Evolutionary conservation across 1,140 invertebrate genomes (phyloP).

Genomic region (Papilio machaon): DNA sequence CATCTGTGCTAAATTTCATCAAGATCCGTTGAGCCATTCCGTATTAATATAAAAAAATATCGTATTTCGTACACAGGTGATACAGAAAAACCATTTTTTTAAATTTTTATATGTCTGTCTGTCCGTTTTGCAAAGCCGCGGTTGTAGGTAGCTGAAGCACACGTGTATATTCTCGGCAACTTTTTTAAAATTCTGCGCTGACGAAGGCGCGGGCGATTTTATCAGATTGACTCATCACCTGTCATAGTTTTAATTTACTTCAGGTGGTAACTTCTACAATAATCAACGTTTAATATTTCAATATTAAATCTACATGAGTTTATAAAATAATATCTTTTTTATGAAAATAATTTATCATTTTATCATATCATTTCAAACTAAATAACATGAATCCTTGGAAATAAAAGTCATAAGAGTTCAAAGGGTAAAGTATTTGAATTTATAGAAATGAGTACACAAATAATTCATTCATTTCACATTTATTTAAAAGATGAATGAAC

Average conservation of each 20-base stretch:
- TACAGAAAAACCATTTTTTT: too few relatives aligned
- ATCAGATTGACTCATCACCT: not conserved
- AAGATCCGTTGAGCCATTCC: too few relatives aligned
- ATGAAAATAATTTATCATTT: not conserved
- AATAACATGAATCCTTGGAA: not conserved
- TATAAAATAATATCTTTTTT: not conserved
- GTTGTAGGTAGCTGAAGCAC: too few relatives aligned
- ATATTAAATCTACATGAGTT: too few relatives aligned
- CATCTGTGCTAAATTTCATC: too few relatives aligned
- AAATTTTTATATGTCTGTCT: too few relatives aligned
- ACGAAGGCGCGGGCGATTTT: not conserved
- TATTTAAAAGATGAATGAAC: not conserved
- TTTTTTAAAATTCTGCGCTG: too few relatives aligned
- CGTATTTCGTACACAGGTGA: too few relatives aligned
- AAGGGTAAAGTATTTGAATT: not conserved
- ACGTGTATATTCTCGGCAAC: too few relatives aligned
- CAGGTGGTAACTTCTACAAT: too few relatives aligned
- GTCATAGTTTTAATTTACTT: not conserved
- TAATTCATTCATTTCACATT: not conserved
- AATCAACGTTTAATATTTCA: not conserved
- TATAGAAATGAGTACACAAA: not conserved
- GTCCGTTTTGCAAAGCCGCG: too few relatives aligned
- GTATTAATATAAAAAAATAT: too few relatives aligned
- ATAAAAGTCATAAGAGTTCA: not conserved
- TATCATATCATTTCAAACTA: not conserved